Conservation (phyloP, 2,888 invertebrate species). For the Darwinula stevensoni region DNA sequence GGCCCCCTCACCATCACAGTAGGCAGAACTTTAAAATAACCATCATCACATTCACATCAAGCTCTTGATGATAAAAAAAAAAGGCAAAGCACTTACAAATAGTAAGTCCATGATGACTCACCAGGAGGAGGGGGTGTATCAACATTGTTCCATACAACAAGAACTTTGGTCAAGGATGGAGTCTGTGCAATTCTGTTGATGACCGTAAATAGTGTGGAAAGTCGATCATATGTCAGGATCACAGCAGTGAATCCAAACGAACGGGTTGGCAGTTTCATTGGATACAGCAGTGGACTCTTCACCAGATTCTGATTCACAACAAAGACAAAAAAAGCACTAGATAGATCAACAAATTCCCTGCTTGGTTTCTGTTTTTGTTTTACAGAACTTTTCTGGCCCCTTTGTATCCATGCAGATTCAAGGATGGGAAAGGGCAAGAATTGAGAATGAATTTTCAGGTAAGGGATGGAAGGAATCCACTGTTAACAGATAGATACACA, state of each 20-base stretch:
- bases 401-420: too few species aligned
- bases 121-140: slow-evolving; percentile 58
- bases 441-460: too few species aligned
- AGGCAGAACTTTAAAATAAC: too few species aligned
- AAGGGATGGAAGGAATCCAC: too few species aligned
- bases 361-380: too few species aligned
- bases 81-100: background rate
- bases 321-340: slow-evolving; percentile 3
- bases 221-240: slow-evolving; percentile 70
- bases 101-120: slow-evolving; percentile 20
- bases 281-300: slow-evolving; percentile 16
- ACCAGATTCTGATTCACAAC: background rate
- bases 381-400: too few species aligned
- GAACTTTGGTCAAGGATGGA: slow-evolving; percentile 63
- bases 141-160: slow-evolving; percentile 92
- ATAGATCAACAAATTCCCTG: too few species aligned
- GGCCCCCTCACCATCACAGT: too few species aligned
- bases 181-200: slow-evolving; percentile 56
- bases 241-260: slow-evolving; percentile 87
- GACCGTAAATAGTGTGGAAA: slow-evolving; percentile 57
- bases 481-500: too few species aligned
- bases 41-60: too few species aligned
- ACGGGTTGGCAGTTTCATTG: slow-evolving; percentile 55
- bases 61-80: too few species aligned
- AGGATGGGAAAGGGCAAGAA: too few species aligned